Percentiles rank a stretch among this genome's conserved stretches.
Evolutionary conservation across 2,113 vertebrate genomes (phyloP).

Genomic region (Suncus etruscus): DNA sequence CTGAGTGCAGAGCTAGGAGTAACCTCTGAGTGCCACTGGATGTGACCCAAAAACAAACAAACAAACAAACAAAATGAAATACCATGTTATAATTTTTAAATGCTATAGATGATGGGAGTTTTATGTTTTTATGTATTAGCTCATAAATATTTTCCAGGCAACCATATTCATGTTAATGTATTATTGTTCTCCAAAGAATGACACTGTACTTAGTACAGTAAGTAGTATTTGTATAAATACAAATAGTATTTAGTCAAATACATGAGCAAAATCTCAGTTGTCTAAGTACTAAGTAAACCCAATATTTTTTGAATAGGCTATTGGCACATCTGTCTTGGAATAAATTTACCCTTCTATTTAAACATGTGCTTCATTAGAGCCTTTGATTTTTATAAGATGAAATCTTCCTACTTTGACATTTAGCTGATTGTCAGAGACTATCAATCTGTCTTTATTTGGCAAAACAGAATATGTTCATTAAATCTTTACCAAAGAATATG

Average conservation of each 20-base stretch:
- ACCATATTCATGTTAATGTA: neutral
- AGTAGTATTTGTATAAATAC: too few relatives aligned
- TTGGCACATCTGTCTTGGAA: constrained; percentile 19
- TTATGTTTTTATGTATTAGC: neutral
- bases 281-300: neutral
- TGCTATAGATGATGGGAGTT: neutral
- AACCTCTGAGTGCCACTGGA: too few relatives aligned
- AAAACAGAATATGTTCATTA: constrained; percentile 45
- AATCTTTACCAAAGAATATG: constrained; percentile 1
- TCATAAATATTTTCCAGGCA: constrained; percentile 28
- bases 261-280: neutral
- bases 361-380: neutral
- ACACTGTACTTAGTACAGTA: neutral
- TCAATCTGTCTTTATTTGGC: neutral
- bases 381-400: constrained; percentile 12
- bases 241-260: too few relatives aligned
- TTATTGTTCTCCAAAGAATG: neutral
- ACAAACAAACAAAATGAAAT: too few relatives aligned
- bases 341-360: neutral
- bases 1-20: too few relatives aligned
- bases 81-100: too few relatives aligned
- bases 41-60: too few relatives aligned
- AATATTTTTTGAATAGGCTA: constrained; percentile 25
- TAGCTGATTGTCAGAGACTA: neutral
- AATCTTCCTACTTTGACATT: neutral